Base-by-base conservation (phyloP, 2,888 invertebrate genomes). In the Parnassius smintheus region DNA sequence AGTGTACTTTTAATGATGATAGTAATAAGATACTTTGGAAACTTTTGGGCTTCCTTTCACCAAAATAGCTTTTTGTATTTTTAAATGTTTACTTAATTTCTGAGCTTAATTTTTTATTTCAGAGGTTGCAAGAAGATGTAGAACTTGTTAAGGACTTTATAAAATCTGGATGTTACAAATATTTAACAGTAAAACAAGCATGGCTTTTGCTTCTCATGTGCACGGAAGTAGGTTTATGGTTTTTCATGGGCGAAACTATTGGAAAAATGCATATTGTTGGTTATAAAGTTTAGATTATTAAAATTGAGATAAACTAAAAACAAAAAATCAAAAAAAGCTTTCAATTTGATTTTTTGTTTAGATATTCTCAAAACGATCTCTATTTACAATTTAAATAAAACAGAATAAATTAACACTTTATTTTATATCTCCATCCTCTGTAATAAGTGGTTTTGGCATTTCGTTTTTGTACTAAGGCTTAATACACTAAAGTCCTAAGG, bases 201-300 rank as follows among this genome's bases (percentile, higher is more conserved):
- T 87, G 82, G 84, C 74, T 88, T 50, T 70, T 87, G 1, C 67
- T 85, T 41, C 74, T 90, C 10, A 82, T 90, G 3, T 67, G 73
- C n/a, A 64, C 74, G 2, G 89, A 90, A 71, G 66, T 90, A 1
- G 73, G 69, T 2, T 64, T 89, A 48, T 89, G 90, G 89, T 90
- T 88, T 66, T 90, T 73, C 66, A 65, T 88, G 10, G 89, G 89
- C 2, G 90, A 90, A 72, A 86, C 86, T 35, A 79, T 90, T 56
- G 89, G 88, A 2, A 89, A 90, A 70, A 75, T 81, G 72, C 85
- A 84, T 68, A 65, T 89, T 54, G 83, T 89, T 55, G 89, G 88
- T 12, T 89, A 89, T 64, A 74, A 80, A 71, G 86, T 88, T n/a
- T 82, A 73, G 72, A 49, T 45, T 13, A 46, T 2, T 49, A n/a